Conservation (phyloP, 1,140 invertebrate species). For the Yoshiicerus persimilis region DNA sequence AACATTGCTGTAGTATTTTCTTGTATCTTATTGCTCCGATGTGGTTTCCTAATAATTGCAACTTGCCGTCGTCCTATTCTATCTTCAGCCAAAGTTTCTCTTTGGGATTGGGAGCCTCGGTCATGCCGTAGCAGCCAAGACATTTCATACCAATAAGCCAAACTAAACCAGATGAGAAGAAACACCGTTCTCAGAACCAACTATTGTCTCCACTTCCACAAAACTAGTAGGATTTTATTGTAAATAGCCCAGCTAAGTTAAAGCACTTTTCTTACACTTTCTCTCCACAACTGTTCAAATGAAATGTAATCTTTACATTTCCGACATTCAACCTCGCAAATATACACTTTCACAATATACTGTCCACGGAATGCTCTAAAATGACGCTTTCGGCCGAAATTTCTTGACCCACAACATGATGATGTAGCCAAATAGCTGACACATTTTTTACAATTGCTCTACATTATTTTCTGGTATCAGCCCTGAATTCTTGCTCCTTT, state of each 20-base stretch:
- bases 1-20: slow-evolving; percentile 8
- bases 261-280: background rate
- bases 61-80: background rate
- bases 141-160: background rate
- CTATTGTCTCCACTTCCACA: background rate
- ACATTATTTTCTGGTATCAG: no score
- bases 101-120: background rate
- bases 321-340: background rate
- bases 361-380: no score
- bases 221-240: background rate
- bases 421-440: no score
- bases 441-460: no score
- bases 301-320: background rate
- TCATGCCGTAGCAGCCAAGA: no score
- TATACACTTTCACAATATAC: no score
- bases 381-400: no score
- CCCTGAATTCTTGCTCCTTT: no score
- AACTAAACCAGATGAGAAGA: background rate
- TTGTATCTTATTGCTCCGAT: slow-evolving; percentile 11
- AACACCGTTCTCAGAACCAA: background rate
- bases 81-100: slow-evolving; percentile 5
- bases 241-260: background rate
- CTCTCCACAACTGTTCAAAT: background rate
- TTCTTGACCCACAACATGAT: no score
- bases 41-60: slow-evolving; percentile 26